Percentiles rank a stretch among this genome's conserved stretches.
Conservation (phyloP, 2,797 vertebrate species). For the Phataginus tricuspis region DNA sequence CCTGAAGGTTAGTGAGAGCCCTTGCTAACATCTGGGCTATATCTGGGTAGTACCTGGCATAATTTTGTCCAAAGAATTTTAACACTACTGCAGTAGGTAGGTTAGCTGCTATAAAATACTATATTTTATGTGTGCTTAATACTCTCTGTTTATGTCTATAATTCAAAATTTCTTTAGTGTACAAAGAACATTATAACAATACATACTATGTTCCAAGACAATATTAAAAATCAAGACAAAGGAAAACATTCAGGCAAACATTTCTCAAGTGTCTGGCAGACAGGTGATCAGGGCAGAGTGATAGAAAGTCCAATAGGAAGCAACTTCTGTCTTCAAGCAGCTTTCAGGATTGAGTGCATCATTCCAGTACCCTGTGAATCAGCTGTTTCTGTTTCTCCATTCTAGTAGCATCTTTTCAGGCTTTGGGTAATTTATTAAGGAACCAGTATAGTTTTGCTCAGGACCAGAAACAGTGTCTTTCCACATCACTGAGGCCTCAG, state of each 20-base stretch:
- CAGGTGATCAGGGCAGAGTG: neutral
- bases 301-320: neutral
- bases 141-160: neutral
- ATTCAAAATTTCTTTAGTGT: slow-evolving; percentile 11
- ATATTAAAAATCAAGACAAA: neutral
- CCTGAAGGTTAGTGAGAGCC: neutral
- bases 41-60: neutral
- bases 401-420: neutral
- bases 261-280: neutral
- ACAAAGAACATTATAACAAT: neutral
- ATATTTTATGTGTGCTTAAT: neutral
- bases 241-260: neutral
- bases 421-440: neutral
- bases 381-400: neutral
- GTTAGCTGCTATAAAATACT: neutral
- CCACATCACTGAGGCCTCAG: neutral
- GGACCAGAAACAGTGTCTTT: neutral
- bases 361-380: neutral
- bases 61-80: neutral
- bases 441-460: neutral
- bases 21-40: neutral
- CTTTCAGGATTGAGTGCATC: too few species aligned
- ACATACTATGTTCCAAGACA: neutral
- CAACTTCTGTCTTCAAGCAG: neutral
- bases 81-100: neutral